Base-by-base conservation (phyloP, 2,888 invertebrate species). In the Oxycera nigricornis region DNA sequence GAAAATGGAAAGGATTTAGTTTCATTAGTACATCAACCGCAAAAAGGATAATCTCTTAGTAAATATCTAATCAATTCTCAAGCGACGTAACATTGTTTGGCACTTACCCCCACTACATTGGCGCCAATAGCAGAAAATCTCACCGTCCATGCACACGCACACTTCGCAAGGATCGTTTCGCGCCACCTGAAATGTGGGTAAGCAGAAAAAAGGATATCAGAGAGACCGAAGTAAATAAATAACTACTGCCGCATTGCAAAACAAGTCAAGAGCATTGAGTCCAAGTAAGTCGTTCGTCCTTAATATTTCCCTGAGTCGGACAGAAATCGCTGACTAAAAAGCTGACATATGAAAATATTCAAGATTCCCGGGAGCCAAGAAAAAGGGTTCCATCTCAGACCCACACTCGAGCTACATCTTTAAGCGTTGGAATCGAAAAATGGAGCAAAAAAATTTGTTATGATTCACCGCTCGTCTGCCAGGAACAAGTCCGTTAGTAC, bases 91-190 rank as follows among this genome's bases (percentile, higher is more conserved):
- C 61, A 61, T 20, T n/a, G 41, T 57, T 73, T 67, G 57, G 55
- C 67, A 55, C 35, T 73, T 73, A 67, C 73, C 62, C 14, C 35
- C 62, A 30, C 59, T 72, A 28, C 89, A 89, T 81, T 88, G 88
- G 81, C 89, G 89, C 90, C 90, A 90, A 89, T 89, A 90, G 82
- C 90, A 90, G 81, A 89, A 90, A 86, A 90, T 88, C 81, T 89
- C 90, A 6, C 89, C 89, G 79, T 90, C 89, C 79, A 90, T 85
- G 81, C 90, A 90, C 55, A 90, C 83, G 80, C 90, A 90, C 78
- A 89, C 89, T 81, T 90, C 90, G 80, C 90, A 90, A 30, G 86
- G 88, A 82, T 90, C 89, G 65, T 83, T 82, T 74, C 90, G 86
- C 78, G 88, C 87, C 78, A 90, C 89, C 90, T 90, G 87, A 31